Base-by-base conservation (phyloP, 2,113 vertebrate species). In the Gymnarchus niloticus region DNA sequence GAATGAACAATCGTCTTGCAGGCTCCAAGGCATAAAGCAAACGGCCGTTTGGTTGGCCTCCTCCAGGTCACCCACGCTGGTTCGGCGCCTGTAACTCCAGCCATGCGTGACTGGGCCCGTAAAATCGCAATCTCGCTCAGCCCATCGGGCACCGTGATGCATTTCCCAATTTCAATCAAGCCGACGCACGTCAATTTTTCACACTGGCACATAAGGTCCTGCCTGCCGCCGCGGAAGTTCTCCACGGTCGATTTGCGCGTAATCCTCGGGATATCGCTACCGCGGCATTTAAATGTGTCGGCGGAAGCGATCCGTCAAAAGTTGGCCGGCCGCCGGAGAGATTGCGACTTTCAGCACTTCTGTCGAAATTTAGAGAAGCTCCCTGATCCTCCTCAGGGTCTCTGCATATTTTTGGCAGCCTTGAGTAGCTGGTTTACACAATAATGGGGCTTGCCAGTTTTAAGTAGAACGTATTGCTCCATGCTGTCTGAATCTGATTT, bases 151-250 rank as follows among this genome's bases (percentile, higher is more conserved):
- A 59, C 81, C 54, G 65, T 80, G 86, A 84, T 78, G 86, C 83
- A 87, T 87, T 87, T 87, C 78, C 81, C 86, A 59, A 87, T 87
- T 84, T 84, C 86, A 46, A 6, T 84, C 51, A 14, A 21, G 49
- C 83, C 2, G n/a, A 41, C 25, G 69, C n/a, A 65, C 56, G 69
- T 14, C 65, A 3, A 57, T 78, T 61, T 49, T 25, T 87, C 61
- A 78, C 80, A 28, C 57, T 6, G 37, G 46, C 51, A 52, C 46
- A 3, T 52, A 37, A 54, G n/a, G 81, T 48, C 41, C 69, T 48
- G 69, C 41, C 25, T 6, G 65, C 44, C 49, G n/a, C 48, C 25
- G 37, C 85, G 78, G 69, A 81, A 83, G 84, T 48, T 56, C 49
- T 73, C 49, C 54, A 49, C 61, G 44, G 51, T 65, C 78, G 84